A percentile compares a stretch with the other conserved stretches of the same genome.
Evolutionary conservation across 2,113 vertebrate genomes (phyloP).

Genomic region (Illadopsis cleaveri): DNA sequence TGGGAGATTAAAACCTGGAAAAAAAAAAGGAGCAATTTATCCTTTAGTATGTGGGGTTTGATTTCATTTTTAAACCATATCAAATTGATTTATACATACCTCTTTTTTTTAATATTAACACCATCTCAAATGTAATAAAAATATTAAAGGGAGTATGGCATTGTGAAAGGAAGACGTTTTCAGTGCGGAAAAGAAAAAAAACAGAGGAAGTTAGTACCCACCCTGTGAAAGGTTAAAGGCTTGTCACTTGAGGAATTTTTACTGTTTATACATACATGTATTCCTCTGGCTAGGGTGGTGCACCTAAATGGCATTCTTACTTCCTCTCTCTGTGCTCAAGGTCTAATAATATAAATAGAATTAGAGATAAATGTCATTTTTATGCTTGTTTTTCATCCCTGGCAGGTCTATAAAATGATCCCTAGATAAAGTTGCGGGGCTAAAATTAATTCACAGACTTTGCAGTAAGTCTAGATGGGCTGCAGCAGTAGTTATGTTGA

Average conservation of each 20-base stretch:
- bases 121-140: background rate
- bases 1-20: background rate
- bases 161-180: background rate
- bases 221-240: background rate
- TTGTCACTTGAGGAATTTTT: background rate
- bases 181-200: too few relatives aligned
- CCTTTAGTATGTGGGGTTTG: background rate
- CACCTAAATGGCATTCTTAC: background rate
- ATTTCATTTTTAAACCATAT: background rate
- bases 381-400: background rate
- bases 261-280: background rate
- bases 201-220: background rate
- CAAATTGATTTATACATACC: background rate
- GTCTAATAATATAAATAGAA: background rate
- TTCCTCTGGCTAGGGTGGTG: background rate
- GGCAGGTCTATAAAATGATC: background rate
- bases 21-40: background rate
- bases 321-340: slow-evolving; percentile 21
- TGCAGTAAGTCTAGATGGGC: background rate
- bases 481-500: background rate
- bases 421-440: background rate
- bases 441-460: background rate
- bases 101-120: background rate
- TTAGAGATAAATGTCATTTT: slow-evolving; percentile 27
- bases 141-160: background rate